Base-by-base conservation (phyloP, 2,113 vertebrate species). In the Colius striatus region DNA sequence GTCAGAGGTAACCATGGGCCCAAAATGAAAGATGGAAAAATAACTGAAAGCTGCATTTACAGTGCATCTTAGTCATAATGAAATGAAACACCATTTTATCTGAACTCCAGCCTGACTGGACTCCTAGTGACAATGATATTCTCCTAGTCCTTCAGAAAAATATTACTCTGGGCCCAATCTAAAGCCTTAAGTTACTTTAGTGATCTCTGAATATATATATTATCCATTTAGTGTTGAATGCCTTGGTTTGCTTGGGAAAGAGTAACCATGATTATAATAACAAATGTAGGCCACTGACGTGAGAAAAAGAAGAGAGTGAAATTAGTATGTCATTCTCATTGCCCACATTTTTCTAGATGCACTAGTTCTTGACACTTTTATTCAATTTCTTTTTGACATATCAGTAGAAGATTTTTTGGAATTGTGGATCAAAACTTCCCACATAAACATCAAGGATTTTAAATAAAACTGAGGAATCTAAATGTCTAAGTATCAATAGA, bases 401-500 rank as follows among this genome's bases (percentile, higher is more conserved):
- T 87, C 61, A 92, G 89, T 2, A 60, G 60, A 65, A 70, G 14
- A 43, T 70, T 96, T 92, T 92, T 97, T 90, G 18, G 87, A 84
- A 89, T 81, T 85, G 78, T 89, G 58, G 38, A 90, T 95, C 93
- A 94, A 91, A 86, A 90, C 48, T 95, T 97, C 95, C 83, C 92
- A 95, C 72, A 92, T 87, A 89, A 94, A 66, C 25, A 94, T 94
- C 90, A 82, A 83, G 85, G 45, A 36, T 95, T 95, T 97, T 68
- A 90, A 88, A 94, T 91, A 91, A 97, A 98, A 95, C 60, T 61
- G 66, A 96, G 96, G 71, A 98, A 96, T 96, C 93, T 45, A 87
- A 97, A 96, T 92, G 76, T 84, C 93, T 97, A 66, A 51, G 85
- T 97, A 95, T 96, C 93, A 97, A 97, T 96, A 97, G 92, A 95